Percentiles rank a stretch among this genome's conserved stretches.
Evolutionary conservation across 2,888 invertebrate species (phyloP).

Genomic region (Xanthia togata): DNA sequence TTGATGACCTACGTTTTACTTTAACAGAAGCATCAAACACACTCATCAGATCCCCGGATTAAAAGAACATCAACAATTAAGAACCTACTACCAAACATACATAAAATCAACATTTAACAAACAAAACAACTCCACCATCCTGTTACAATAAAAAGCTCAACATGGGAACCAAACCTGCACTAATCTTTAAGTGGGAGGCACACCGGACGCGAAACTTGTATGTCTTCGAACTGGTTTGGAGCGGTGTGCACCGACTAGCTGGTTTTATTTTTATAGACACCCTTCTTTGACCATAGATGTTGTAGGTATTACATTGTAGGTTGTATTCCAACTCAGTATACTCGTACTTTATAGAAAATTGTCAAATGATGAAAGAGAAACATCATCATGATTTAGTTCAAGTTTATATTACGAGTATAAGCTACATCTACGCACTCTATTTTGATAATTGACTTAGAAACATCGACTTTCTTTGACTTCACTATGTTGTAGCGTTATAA

Average conservation of each 20-base stretch:
- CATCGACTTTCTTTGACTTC: not conserved
- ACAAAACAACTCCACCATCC: conserved; percentile 50
- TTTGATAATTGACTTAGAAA: no score
- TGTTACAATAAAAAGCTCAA: conserved; percentile 61
- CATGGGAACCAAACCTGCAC: conserved; percentile 61
- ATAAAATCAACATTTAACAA: conserved; percentile 42
- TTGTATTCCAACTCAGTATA: not conserved
- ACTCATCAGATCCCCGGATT: not conserved
- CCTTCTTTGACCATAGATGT: conserved; percentile 31
- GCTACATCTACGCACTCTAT: no score
- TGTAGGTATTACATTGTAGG: not conserved
- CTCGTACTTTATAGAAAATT: not conserved
- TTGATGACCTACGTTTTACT: not conserved
- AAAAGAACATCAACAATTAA: conserved; percentile 23
- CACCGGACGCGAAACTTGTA: conserved; percentile 75
- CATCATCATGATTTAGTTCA: not conserved
- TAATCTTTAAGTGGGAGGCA: conserved; percentile 65
- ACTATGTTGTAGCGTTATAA: not conserved
- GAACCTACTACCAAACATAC: conserved; percentile 26
- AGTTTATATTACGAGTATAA: no score
- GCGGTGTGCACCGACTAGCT: conserved; percentile 21
- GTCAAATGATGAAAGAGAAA: not conserved
- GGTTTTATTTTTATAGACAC: conserved; percentile 53
- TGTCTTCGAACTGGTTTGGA: conserved; percentile 71
- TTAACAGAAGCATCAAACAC: not conserved